phyloP scores from a whole-genome alignment of 2,113 vertebrate species.

The Ancistrus triradiatus region DNA sequence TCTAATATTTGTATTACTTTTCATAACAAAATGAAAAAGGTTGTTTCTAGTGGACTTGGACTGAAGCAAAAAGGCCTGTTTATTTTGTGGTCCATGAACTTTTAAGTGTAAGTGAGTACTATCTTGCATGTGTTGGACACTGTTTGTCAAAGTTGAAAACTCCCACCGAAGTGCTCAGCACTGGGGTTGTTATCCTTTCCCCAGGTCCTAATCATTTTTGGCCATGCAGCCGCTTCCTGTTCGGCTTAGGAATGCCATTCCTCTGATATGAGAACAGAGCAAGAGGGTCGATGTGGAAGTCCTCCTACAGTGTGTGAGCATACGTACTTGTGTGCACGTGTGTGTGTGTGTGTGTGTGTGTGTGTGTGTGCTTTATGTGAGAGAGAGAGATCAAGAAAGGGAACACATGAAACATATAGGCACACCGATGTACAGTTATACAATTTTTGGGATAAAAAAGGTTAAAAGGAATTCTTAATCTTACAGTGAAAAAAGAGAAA shows the following conservation, averaged over 20 bases:
- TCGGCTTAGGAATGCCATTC: constrained; percentile 91
- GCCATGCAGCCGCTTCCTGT: constrained; percentile 85
- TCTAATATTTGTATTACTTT: neutral
- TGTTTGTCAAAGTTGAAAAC: constrained; percentile 77
- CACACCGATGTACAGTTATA: constrained; percentile 35
- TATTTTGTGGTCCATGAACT: constrained; percentile 64
- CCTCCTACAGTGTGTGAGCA: constrained; percentile 64
- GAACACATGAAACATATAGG: constrained; percentile 27
- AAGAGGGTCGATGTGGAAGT: constrained; percentile 78
- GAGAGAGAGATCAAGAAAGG: too few relatives aligned
- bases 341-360: too few relatives aligned
- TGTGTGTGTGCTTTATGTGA: too few relatives aligned
- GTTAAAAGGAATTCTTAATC: too few relatives aligned
- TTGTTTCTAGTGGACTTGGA: neutral
- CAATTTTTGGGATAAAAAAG: too few relatives aligned
- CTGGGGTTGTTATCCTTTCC: constrained; percentile 90
- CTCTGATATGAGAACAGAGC: constrained; percentile 88
- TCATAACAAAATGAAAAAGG: too few relatives aligned
- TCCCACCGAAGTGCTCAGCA: constrained; percentile 79
- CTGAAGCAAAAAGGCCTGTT: constrained; percentile 47
- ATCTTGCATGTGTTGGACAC: constrained; percentile 90
- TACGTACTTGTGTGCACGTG: constrained; percentile 1
- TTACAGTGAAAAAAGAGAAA: too few relatives aligned
- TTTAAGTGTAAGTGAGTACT: constrained; percentile 85
- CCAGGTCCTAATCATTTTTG: constrained; percentile 93